Conservation (phyloP, 2,113 vertebrate genomes). For the Hippocampus comes region DNA sequence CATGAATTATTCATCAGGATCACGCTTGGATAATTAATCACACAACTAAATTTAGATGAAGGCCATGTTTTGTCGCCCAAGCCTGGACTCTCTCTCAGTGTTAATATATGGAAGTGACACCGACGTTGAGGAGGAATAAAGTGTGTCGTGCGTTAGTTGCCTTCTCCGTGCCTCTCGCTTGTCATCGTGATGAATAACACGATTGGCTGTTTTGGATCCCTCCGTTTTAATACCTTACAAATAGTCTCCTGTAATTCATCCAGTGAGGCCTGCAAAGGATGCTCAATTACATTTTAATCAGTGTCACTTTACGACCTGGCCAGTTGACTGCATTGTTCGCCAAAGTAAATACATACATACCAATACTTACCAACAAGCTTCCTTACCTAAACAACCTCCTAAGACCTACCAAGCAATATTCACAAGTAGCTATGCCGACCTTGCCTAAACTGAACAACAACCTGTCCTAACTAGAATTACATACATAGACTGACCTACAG, state of each 20-base stretch:
- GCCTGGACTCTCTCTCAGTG: slow-evolving; percentile 21
- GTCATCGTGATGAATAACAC: not conserved
- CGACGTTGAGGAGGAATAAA: not conserved
- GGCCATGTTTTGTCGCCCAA: slow-evolving; percentile 28
- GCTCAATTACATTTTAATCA: not conserved
- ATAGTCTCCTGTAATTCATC: not conserved
- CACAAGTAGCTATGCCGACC: too few species aligned
- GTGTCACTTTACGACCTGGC: not conserved
- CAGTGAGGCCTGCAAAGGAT: not conserved
- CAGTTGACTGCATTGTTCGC: not conserved
- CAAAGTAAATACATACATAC: too few species aligned
- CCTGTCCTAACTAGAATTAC: too few species aligned
- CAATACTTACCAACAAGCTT: too few species aligned
- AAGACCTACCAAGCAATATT: too few species aligned
- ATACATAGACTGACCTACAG: too few species aligned
- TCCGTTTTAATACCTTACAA: not conserved
- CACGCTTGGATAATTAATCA: slow-evolving; percentile 53
- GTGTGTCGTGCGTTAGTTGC: not conserved
- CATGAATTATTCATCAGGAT: slow-evolving; percentile 53
- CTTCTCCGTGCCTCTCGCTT: not conserved
- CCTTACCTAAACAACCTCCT: too few species aligned
- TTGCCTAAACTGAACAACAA: too few species aligned
- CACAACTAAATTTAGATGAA: slow-evolving; percentile 52
- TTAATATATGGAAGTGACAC: slow-evolving; percentile 18
- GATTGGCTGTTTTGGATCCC: not conserved